A percentile compares a stretch with the other conserved stretches of the same genome.
These are phyloP conservation scores for Ailuropoda melanoleuca DNA, from an alignment of 2,113 vertebrate species.

Conservation along the genomic window DNA sequence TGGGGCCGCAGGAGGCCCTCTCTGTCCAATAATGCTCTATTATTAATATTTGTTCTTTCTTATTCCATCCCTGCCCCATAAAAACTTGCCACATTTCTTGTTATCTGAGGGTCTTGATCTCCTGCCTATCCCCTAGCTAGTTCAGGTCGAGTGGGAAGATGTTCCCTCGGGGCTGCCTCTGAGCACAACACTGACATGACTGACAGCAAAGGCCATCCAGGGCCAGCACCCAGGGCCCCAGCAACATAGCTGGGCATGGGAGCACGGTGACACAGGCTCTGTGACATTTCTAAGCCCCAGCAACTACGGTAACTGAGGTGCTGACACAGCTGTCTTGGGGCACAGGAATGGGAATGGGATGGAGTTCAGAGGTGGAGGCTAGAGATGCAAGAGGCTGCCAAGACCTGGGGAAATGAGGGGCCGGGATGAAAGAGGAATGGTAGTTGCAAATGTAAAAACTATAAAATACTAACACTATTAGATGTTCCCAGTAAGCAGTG, in stretches of 20 bases:
- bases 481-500: background rate
- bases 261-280: accelerated
- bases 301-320: no score
- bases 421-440: background rate
- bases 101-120: background rate
- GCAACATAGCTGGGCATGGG: background rate
- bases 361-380: background rate
- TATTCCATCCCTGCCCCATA: no score
- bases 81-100: background rate
- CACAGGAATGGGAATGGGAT: background rate
- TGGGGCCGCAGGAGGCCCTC: background rate
- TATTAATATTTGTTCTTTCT: background rate
- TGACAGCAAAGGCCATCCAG: background rate
- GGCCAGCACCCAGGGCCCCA: background rate
- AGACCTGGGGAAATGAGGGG: background rate
- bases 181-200: background rate
- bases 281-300: background rate
- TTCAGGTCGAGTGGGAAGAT: background rate
- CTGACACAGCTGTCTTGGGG: background rate
- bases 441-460: no score
- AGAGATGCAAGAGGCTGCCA: background rate
- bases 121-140: no score
- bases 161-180: no score
- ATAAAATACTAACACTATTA: background rate
- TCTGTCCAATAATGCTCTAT: background rate